Percentiles rank a stretch among this genome's conserved stretches.
Conservation (phyloP, 2,888 invertebrate genomes). For the Pammene fasciana region DNA sequence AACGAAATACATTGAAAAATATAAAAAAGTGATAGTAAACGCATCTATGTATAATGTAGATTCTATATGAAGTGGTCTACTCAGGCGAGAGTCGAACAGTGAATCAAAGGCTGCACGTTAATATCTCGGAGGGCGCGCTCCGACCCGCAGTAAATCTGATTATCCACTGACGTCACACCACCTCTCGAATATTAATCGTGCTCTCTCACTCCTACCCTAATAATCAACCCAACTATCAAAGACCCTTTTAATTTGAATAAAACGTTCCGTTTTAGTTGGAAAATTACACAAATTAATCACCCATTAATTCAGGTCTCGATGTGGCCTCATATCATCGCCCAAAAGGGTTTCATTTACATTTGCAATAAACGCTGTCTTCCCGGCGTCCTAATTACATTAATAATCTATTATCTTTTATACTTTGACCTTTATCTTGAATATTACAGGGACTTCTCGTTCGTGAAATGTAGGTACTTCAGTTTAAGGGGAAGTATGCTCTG, state of each 20-base stretch:
- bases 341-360: constrained; percentile 41
- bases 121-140: constrained; percentile 58
- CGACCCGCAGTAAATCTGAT: constrained; percentile 66
- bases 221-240: constrained; percentile 61
- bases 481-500: not conserved
- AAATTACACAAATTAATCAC: constrained; percentile 62
- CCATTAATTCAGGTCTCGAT: constrained; percentile 58
- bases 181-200: constrained; percentile 67
- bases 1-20: too few relatives aligned
- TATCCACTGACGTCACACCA: constrained; percentile 61
- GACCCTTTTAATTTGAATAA: constrained; percentile 52
- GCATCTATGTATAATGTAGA: not conserved
- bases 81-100: constrained; percentile 37
- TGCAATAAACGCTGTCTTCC: constrained; percentile 35
- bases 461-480: constrained; percentile 10
- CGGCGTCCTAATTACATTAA: constrained; percentile 33
- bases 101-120: constrained; percentile 53
- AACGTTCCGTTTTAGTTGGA: constrained; percentile 58
- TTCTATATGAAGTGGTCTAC: not conserved
- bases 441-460: constrained; percentile 21
- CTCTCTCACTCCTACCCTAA: constrained; percentile 56
- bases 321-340: constrained; percentile 61
- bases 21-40: too few relatives aligned
- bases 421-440: constrained; percentile 32
- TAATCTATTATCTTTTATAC: constrained; percentile 35